Base-by-base conservation (phyloP, 2,113 vertebrate species). In the Rhinichthys klamathensis region DNA sequence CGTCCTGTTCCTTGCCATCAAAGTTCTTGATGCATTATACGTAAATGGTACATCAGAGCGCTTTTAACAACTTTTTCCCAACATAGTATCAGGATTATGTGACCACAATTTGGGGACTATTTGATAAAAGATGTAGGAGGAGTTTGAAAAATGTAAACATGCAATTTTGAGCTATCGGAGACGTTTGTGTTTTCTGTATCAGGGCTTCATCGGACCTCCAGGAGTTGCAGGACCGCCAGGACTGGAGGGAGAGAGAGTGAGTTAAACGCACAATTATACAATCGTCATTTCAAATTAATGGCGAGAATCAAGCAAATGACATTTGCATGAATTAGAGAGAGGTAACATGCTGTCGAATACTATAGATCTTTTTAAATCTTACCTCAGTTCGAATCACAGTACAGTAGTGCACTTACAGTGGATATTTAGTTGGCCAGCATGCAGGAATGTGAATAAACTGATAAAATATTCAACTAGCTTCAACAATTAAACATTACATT, bases 141-240 rank as follows among this genome's bases (percentile, higher is more conserved):
- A 65, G 63, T 65, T 65, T 16, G 4, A 67, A 9, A 32, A 9
- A 3, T 67, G 7, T 32, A 32, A 56, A 54, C 46, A 4, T 41
- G 32, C 4, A 18, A 4, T 2, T 32, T 38, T 30, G 9, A 32
- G 51, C 69, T 23, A 60, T 11, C 6, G 32, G 25, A 69, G 74
- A 60, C 30, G 4, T 35, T 46, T 74, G 75, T 38, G 41, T 38
- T 38, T 3, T 85, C 9, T 61, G 7, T 80, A 60, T 85, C 86
- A 99, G 98, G 98, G 98, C 88, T 99, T 99, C 88, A 99, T 99
- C 90, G 98, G 98, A 67, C 95, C 94, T 89, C 96, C 97, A 83
- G 98, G 98, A 69, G 89, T 95, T 83, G 94, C 93, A 86, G 98
- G 98, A 87, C 96, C 95, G 74, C 93, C 88, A 13, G 98, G 98